These are phyloP conservation scores for Liparis tanakae DNA, from an alignment of 2,797 vertebrate genomes.

Conservation along the genomic window DNA sequence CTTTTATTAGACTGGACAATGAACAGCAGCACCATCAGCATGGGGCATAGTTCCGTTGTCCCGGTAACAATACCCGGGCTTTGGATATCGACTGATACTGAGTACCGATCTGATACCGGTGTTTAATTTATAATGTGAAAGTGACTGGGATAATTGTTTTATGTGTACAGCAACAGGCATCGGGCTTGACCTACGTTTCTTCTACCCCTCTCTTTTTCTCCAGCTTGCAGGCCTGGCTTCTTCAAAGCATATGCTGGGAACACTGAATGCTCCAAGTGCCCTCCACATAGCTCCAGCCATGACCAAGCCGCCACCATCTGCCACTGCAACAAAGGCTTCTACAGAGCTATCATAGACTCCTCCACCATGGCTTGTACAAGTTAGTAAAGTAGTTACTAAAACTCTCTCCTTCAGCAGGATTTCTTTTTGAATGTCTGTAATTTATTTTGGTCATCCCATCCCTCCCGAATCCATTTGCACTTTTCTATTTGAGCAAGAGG, in stretches of 20 bases:
- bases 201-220: constrained; percentile 18
- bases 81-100: not conserved
- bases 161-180: not conserved
- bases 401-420: constrained; percentile 16
- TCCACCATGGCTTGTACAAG: constrained; percentile 95
- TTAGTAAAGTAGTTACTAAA: constrained; percentile 78
- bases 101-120: not conserved
- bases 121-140: not conserved
- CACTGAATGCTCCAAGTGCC: constrained; percentile 96
- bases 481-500: constrained; percentile 20
- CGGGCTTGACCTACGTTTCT: not conserved
- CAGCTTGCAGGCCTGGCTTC: constrained; percentile 95
- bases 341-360: constrained; percentile 93
- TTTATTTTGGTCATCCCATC: constrained; percentile 6
- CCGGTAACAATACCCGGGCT: not conserved
- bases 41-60: constrained; percentile 30
- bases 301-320: constrained; percentile 92
- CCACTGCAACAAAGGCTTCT: constrained; percentile 95
- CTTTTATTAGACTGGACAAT: constrained; percentile 33
- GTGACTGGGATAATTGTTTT: not conserved
- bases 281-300: constrained; percentile 92
- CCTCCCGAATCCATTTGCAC: constrained; percentile 24
- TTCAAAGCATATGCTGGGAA: constrained; percentile 97
- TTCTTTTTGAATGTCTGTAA: constrained; percentile 21
- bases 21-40: constrained; percentile 10